Conservation (phyloP, 1,140 invertebrate species). For the Platorchestia sp. region DNA sequence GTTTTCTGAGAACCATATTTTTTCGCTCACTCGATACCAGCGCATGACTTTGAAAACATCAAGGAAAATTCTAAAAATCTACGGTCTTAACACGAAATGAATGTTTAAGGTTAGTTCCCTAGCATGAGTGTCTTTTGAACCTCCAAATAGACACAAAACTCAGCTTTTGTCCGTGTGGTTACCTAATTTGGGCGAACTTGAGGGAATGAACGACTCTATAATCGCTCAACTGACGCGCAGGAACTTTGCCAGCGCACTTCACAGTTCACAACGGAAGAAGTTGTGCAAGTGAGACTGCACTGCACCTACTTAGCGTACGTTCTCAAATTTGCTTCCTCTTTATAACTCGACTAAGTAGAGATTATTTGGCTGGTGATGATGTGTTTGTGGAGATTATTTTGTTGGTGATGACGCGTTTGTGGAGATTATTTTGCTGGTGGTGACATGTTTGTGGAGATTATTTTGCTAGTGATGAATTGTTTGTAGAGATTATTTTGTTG, state of each 20-base stretch:
- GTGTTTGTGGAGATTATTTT: not conserved
- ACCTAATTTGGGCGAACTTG: not conserved
- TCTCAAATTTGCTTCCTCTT: not conserved
- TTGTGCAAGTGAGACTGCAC: not conserved
- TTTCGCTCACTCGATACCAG: too few species aligned
- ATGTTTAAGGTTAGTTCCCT: too few species aligned
- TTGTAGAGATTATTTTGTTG: not conserved
- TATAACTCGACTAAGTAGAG: not conserved
- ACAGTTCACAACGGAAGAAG: not conserved
- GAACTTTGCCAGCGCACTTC: not conserved
- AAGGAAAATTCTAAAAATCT: too few species aligned
- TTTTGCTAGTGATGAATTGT: not conserved
- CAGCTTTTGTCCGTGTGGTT: too few species aligned
- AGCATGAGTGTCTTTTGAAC: too few species aligned
- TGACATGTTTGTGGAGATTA: not conserved
- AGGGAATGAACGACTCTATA: not conserved
- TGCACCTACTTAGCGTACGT: not conserved
- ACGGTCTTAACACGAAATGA: too few species aligned
- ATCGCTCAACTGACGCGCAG: not conserved
- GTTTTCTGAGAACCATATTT: too few species aligned
- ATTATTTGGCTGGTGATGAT: too few species aligned
- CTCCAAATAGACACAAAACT: too few species aligned
- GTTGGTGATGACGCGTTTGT: not conserved
- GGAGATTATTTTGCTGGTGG: not conserved
- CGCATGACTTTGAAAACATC: too few species aligned